Evolutionary conservation across 2,113 vertebrate genomes (phyloP).

Genomic region (Siphamia tubifer): DNA sequence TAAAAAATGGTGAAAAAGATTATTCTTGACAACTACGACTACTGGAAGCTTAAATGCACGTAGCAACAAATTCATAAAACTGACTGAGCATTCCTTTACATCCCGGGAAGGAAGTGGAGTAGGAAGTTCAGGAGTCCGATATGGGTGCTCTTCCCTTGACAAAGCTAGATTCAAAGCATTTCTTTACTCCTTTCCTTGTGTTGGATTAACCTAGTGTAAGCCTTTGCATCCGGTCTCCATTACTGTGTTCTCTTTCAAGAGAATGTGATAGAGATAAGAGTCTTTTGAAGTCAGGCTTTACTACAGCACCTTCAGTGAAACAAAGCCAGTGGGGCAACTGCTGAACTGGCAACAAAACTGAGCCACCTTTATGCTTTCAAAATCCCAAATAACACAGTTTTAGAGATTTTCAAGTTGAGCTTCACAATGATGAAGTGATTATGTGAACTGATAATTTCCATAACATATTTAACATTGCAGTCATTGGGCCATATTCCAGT

Average conservation of each 20-base stretch:
- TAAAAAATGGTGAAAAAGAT: not conserved
- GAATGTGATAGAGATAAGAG: conserved; percentile 51
- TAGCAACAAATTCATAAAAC: conserved; percentile 48
- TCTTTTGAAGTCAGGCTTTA: conserved; percentile 65
- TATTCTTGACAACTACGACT: not conserved
- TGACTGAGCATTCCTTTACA: conserved; percentile 68
- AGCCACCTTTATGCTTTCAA: not conserved
- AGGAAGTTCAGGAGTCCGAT: conserved; percentile 56
- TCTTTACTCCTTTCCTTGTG: conserved; percentile 55
- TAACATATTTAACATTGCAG: not conserved
- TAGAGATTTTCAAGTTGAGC: too few relatives aligned
- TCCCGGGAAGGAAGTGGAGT: conserved; percentile 72
- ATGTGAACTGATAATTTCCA: not conserved
- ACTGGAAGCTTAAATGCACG: not conserved
- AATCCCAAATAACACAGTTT: not conserved
- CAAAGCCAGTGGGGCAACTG: not conserved
- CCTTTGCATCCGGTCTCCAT: conserved; percentile 66
- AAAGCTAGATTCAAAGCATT: conserved; percentile 74
- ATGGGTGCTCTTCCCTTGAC: conserved; percentile 69
- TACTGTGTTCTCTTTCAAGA: conserved; percentile 56
- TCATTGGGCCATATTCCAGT: conserved; percentile 48
- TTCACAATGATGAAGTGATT: not conserved
- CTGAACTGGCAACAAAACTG: not conserved
- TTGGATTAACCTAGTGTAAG: conserved; percentile 57
- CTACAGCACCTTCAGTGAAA: conserved; percentile 26